Percentiles rank a stretch among this genome's conserved stretches.
These are phyloP conservation scores for Tachina lurida DNA, from an alignment of 2,888 invertebrate genomes.

Conservation along the genomic window DNA sequence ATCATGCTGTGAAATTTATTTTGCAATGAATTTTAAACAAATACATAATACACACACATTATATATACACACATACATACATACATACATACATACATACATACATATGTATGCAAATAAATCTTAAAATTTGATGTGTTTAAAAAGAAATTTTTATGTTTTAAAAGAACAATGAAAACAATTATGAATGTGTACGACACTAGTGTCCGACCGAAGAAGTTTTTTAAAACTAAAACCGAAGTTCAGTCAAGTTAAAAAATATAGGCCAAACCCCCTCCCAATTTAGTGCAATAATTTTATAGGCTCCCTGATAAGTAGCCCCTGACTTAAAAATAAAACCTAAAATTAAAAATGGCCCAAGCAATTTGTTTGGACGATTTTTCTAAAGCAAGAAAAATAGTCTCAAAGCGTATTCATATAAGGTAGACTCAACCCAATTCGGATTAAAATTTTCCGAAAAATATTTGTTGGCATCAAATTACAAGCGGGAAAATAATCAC, in stretches of 20 bases:
- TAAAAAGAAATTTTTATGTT: constrained; percentile 40
- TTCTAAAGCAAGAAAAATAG: no score
- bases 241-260: neutral
- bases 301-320: no score
- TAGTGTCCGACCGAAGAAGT: neutral
- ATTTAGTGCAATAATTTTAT: neutral
- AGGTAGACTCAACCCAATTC: no score
- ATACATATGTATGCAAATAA: neutral
- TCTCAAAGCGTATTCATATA: no score
- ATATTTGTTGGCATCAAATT: no score
- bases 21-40: constrained; percentile 10
- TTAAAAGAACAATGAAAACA: neutral
- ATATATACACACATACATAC: neutral
- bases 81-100: neutral
- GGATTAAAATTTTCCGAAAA: no score
- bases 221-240: neutral
- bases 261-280: neutral
- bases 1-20: constrained; percentile 11
- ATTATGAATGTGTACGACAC: neutral
- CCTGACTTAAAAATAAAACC: no score
- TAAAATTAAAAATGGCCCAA: no score
- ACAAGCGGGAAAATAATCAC: no score
- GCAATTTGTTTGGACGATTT: no score
- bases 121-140: constrained; percentile 5
- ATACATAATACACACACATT: neutral